Conservation (phyloP, 2,888 invertebrate species). For the Ptychoptera albimana region DNA sequence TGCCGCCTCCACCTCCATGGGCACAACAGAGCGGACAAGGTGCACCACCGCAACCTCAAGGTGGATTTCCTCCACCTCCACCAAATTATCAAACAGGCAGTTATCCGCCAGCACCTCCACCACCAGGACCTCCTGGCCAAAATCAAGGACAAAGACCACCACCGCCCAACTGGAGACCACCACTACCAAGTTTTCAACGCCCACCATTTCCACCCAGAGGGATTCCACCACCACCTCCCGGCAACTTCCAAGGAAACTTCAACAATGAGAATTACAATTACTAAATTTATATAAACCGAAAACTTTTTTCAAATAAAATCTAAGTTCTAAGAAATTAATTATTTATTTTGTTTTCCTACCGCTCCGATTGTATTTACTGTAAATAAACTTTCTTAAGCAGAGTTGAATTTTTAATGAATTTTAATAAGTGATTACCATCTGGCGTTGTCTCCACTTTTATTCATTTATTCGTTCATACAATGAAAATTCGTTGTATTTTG, state of each 20-base stretch:
- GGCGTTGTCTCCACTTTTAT: too few species aligned
- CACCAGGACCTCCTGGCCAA: constrained; percentile 16
- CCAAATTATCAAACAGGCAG: constrained; percentile 59
- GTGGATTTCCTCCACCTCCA: constrained; percentile 32
- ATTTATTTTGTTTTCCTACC: too few species aligned
- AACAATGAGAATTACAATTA: not conserved
- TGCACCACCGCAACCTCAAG: constrained; percentile 39
- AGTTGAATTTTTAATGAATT: too few species aligned
- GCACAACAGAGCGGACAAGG: constrained; percentile 17
- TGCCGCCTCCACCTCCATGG: constrained; percentile 46
- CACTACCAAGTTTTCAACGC: constrained; percentile 41
- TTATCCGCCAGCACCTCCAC: constrained; percentile 27
- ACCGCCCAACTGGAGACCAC: constrained; percentile 51
- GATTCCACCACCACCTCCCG: constrained; percentile 51
- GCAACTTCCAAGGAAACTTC: constrained; percentile 1
- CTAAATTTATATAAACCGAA: not conserved
- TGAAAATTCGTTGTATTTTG: too few species aligned
- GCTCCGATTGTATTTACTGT: too few species aligned
- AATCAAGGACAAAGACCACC: constrained; percentile 34
- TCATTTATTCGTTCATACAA: too few species aligned
- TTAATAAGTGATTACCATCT: too few species aligned
- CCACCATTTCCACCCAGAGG: constrained; percentile 54
- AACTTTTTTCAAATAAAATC: too few species aligned
- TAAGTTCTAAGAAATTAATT: too few species aligned
- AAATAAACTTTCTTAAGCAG: too few species aligned